phyloP scores from a whole-genome alignment of 2,888 invertebrate species.

The Quadroppia sp. region DNA sequence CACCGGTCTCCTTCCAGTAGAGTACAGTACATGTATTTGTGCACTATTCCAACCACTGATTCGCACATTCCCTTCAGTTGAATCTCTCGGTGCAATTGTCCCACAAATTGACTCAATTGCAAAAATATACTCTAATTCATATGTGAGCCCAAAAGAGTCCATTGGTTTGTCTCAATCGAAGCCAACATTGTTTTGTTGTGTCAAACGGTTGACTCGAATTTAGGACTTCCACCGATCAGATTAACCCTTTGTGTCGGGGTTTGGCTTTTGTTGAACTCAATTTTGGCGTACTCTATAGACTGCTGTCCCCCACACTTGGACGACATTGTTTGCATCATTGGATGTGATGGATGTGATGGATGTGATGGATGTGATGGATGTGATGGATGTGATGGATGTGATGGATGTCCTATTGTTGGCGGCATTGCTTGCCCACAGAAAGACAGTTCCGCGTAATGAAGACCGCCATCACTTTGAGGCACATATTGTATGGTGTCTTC shows the following conservation, averaged over 20 bases:
- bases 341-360: not conserved
- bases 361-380: not conserved
- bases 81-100: too few relatives aligned
- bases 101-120: too few relatives aligned
- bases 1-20: too few relatives aligned
- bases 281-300: slow-evolving; percentile 36
- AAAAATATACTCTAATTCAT: too few relatives aligned
- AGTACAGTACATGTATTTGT: too few relatives aligned
- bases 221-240: slow-evolving; percentile 41
- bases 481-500: slow-evolving; percentile 10
- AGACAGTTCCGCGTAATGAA: slow-evolving; percentile 18
- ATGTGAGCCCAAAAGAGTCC: too few relatives aligned
- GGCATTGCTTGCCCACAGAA: slow-evolving; percentile 6
- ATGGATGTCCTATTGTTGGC: not conserved
- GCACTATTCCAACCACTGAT: too few relatives aligned
- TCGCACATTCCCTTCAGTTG: too few relatives aligned
- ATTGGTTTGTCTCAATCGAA: too few relatives aligned
- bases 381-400: not conserved
- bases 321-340: not conserved
- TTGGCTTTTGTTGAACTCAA: slow-evolving; percentile 36
- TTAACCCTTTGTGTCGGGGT: slow-evolving; percentile 30
- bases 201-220: slow-evolving; percentile 41
- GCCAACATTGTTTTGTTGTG: too few relatives aligned
- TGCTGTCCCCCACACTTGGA: not conserved
- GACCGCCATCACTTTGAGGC: not conserved